Conservation (phyloP, 2,797 vertebrate genomes). For the Furcifer pardalis region DNA sequence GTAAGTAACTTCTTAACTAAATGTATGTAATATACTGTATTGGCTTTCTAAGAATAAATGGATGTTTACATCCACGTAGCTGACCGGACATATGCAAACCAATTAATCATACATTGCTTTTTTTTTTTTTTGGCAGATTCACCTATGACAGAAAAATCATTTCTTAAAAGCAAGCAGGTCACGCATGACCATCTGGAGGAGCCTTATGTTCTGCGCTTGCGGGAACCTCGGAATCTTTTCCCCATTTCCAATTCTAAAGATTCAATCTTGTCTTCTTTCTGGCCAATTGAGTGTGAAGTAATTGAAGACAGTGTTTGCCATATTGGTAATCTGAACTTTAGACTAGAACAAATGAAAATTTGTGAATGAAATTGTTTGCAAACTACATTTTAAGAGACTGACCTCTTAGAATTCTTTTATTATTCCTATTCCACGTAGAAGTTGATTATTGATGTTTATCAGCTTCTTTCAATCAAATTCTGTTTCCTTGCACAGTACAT, state of each 20-base stretch:
- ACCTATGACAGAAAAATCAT: conserved; percentile 54
- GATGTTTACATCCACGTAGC: neutral
- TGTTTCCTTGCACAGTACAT: neutral
- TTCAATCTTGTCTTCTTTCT: conserved; percentile 75
- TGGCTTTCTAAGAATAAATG: neutral
- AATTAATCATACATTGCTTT: neutral
- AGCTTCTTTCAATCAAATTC: neutral
- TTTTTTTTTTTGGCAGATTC: conserved; percentile 69
- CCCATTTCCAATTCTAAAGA: conserved; percentile 65
- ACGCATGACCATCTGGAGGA: conserved; percentile 71
- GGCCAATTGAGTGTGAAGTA: conserved; percentile 92
- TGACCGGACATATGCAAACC: neutral
- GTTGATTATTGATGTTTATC: neutral
- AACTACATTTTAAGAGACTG: neutral
- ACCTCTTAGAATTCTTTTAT: neutral
- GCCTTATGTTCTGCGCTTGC: conserved; percentile 72
- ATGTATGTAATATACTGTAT: conserved; percentile 72
- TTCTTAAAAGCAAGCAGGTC: conserved; percentile 73
- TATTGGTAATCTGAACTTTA: conserved; percentile 78
- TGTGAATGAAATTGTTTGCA: neutral
- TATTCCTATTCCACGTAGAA: neutral
- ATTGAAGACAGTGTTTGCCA: conserved; percentile 83
- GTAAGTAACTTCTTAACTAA: conserved; percentile 37
- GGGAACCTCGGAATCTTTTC: conserved; percentile 80
- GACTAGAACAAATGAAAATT: neutral